Percentiles rank a stretch among this genome's conserved stretches.
These are phyloP conservation scores for Eilema caniola DNA, from an alignment of 2,888 invertebrate species.

Conservation along the genomic window DNA sequence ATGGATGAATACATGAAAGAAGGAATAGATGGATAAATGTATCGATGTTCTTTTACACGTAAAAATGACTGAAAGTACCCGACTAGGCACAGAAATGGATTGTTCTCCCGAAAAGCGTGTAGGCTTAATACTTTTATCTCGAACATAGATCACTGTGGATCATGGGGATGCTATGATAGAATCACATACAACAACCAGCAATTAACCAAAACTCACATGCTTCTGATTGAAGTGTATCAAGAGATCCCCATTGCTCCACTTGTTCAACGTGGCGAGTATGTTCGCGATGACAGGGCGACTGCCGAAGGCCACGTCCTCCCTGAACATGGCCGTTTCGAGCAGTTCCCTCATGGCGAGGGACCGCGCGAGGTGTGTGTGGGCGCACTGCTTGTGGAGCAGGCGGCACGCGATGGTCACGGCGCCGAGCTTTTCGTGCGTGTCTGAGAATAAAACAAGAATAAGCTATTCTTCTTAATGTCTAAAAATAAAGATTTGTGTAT, in stretches of 20 bases:
- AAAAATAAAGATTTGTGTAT: no score
- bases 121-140: no score
- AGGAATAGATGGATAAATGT: no score
- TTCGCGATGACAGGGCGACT: slow-evolving; percentile 83
- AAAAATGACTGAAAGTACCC: no score
- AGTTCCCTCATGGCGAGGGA: slow-evolving; percentile 91
- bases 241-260: slow-evolving; percentile 67
- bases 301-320: slow-evolving; percentile 90
- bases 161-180: background rate
- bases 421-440: slow-evolving; percentile 87
- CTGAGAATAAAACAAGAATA: slow-evolving; percentile 68
- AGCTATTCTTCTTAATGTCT: background rate
- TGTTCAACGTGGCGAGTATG: slow-evolving; percentile 72
- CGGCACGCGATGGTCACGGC: slow-evolving; percentile 89
- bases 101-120: no score
- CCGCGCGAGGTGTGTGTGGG: slow-evolving; percentile 90
- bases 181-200: background rate
- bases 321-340: slow-evolving; percentile 91
- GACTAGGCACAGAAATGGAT: no score
- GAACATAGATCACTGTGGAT: no score
- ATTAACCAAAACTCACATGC: slow-evolving; percentile 84
- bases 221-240: slow-evolving; percentile 91
- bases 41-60: no score
- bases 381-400: slow-evolving; percentile 89
- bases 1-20: no score